Conservation (phyloP, 2,113 vertebrate genomes). For the Hemiprocne comata region DNA sequence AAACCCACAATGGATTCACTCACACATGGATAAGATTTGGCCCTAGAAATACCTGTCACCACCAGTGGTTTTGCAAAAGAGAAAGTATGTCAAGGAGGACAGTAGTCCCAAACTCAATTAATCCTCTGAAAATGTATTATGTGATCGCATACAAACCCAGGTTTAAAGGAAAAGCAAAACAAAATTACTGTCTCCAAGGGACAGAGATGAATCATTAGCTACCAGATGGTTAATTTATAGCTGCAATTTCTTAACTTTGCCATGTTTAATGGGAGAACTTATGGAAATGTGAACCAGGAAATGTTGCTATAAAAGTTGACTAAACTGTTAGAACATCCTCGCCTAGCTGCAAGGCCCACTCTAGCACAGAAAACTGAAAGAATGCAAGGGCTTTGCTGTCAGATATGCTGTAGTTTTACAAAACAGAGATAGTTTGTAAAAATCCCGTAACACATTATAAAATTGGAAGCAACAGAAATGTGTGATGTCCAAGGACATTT, state of each 20-base stretch:
- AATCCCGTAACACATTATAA: neutral
- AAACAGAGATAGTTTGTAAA: neutral
- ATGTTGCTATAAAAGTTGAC: neutral
- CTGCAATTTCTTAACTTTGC: neutral
- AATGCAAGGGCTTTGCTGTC: neutral
- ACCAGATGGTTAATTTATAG: slow-evolving; percentile 34
- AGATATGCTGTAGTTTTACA: neutral
- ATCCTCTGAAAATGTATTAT: neutral
- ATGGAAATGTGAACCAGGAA: slow-evolving; percentile 1
- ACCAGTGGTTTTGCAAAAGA: neutral
- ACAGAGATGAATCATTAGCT: slow-evolving; percentile 22
- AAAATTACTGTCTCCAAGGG: neutral
- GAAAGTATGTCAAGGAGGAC: neutral
- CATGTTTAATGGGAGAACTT: slow-evolving; percentile 16
- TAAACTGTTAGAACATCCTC: neutral
- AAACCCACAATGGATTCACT: neutral
- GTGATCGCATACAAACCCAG: neutral
- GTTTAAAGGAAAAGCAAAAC: neutral
- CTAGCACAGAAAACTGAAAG: neutral
- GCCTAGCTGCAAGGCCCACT: neutral
- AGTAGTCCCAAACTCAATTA: neutral
- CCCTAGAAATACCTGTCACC: neutral
- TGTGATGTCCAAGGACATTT: neutral
- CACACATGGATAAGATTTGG: neutral
- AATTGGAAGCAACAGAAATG: neutral